Evolutionary conservation across 2,797 vertebrate species (phyloP).

Genomic region (Hippopotamyrus pictus): DNA sequence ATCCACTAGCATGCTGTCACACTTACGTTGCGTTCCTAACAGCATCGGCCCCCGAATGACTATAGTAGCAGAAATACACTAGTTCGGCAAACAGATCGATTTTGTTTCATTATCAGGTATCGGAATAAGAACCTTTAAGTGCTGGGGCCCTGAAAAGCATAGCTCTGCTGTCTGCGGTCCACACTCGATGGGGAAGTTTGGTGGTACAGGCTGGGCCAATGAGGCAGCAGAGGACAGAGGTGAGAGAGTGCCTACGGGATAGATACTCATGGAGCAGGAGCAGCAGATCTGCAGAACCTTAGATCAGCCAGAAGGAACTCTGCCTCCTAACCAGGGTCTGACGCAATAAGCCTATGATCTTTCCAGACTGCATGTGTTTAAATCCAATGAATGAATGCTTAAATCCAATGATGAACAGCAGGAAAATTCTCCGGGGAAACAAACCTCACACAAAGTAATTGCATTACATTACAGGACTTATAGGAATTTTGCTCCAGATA

Average conservation of each 20-base stretch:
- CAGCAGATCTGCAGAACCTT: background rate
- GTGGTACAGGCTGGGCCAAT: background rate
- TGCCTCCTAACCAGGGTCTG: background rate
- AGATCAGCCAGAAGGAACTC: background rate
- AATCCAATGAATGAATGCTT: background rate
- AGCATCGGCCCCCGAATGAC: background rate
- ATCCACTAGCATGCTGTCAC: background rate
- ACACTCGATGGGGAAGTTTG: background rate
- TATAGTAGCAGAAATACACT: background rate
- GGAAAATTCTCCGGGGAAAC: background rate
- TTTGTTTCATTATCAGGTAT: background rate
- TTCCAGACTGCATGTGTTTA: background rate
- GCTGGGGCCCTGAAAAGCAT: background rate
- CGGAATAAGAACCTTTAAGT: slow-evolving; percentile 2
- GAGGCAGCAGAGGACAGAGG: background rate
- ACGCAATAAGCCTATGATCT: background rate
- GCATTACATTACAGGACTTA: background rate
- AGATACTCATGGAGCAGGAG: background rate
- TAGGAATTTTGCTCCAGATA: background rate
- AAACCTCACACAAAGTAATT: background rate
- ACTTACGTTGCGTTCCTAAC: background rate
- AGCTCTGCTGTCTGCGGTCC: background rate
- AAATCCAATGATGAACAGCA: background rate
- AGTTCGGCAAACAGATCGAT: background rate
- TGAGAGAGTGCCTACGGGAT: background rate